These are phyloP conservation scores for Platycheirus rosarum DNA, from an alignment of 2,888 invertebrate genomes.

Conservation along the genomic window DNA sequence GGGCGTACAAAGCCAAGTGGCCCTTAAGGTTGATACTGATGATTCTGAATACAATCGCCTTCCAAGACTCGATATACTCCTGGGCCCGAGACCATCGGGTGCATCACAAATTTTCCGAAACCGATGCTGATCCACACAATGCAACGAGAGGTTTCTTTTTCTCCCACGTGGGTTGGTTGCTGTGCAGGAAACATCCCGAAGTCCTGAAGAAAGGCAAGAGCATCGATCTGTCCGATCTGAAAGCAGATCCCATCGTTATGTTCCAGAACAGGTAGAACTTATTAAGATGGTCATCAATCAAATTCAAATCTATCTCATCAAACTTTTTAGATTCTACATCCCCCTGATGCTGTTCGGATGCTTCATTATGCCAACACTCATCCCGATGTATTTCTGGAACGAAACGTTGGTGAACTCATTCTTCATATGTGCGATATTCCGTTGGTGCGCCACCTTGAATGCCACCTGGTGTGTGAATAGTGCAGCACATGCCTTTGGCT, in stretches of 20 bases:
- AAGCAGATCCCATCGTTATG: conserved; percentile 88
- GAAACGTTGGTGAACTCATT: conserved; percentile 88
- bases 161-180: conserved; percentile 95
- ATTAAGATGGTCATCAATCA: not conserved
- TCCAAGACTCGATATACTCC: conserved; percentile 90
- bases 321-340: not conserved
- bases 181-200: conserved; percentile 93
- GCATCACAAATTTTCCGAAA: conserved; percentile 95
- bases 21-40: conserved; percentile 90
- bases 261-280: conserved; percentile 92
- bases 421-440: conserved; percentile 82
- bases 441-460: conserved; percentile 82
- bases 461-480: conserved; percentile 96
- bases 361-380: conserved; percentile 89
- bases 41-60: conserved; percentile 92
- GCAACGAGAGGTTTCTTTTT: conserved; percentile 95
- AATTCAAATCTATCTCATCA: not conserved
- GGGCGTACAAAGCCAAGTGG: conserved; percentile 95
- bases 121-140: conserved; percentile 95
- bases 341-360: conserved; percentile 87
- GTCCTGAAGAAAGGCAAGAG: conserved; percentile 91
- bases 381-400: conserved; percentile 91
- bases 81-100: conserved; percentile 90
- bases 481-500: conserved; percentile 92
- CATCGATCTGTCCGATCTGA: conserved; percentile 91